A percentile compares a stretch with the other conserved stretches of the same genome.
These are phyloP conservation scores for Leuciscus waleckii DNA, from an alignment of 2,797 vertebrate genomes.

Conservation along the genomic window DNA sequence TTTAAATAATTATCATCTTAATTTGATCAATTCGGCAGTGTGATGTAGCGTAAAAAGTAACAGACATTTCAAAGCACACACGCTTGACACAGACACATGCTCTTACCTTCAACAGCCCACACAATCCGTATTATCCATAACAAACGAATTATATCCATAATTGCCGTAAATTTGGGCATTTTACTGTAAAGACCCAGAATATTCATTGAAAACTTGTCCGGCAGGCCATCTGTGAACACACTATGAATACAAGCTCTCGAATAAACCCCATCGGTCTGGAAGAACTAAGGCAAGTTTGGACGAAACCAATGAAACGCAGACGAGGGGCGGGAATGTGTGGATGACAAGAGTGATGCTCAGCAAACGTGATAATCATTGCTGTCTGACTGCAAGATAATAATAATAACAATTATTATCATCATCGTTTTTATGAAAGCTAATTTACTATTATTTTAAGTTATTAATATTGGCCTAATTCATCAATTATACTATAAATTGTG, in stretches of 20 bases:
- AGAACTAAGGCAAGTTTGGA: constrained; percentile 67
- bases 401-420: not conserved
- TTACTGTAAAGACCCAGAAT: constrained; percentile 59
- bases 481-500: not conserved
- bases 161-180: constrained; percentile 53
- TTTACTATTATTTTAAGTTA: not conserved
- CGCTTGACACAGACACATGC: constrained; percentile 39
- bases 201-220: constrained; percentile 68
- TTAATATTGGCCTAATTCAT: not conserved
- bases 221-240: constrained; percentile 64
- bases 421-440: not conserved
- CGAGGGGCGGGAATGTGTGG: constrained; percentile 53
- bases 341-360: not conserved
- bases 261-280: constrained; percentile 56
- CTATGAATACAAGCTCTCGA: constrained; percentile 54
- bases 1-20: not conserved
- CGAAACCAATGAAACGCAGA: constrained; percentile 70
- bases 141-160: constrained; percentile 72
- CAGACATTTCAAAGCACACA: constrained; percentile 19
- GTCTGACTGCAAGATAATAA: not conserved
- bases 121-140: constrained; percentile 74
- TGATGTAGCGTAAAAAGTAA: constrained; percentile 15
- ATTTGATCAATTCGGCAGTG: not conserved
- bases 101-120: constrained; percentile 79
- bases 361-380: not conserved